Evolutionary conservation across 1,140 invertebrate species (phyloP).

Genomic region (Drosophila suzukii): DNA sequence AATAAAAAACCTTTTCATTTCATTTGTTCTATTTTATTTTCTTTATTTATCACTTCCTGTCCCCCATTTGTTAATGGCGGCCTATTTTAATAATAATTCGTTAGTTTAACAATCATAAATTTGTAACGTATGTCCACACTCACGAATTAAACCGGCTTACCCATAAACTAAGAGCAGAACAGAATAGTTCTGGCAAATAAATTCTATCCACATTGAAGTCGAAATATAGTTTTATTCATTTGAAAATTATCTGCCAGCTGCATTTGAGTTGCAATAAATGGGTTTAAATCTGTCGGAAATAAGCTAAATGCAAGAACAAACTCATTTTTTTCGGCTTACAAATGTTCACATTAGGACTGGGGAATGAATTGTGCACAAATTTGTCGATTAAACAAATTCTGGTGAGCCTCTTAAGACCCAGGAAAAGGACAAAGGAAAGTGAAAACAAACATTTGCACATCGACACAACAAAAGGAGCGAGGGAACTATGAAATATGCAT

Average conservation of each 20-base stretch:
- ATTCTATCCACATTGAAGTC: background rate
- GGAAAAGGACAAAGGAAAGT: constrained; percentile 35
- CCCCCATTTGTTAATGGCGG: background rate
- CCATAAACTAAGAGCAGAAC: background rate
- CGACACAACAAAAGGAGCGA: constrained; percentile 30
- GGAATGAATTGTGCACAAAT: constrained; percentile 35
- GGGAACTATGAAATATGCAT: constrained; percentile 52
- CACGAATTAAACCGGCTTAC: background rate
- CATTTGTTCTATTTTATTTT: no score
- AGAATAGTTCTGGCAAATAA: background rate
- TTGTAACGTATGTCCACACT: background rate
- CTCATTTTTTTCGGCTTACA: constrained; percentile 10
- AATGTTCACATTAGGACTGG: background rate
- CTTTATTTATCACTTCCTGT: background rate
- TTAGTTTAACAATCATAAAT: background rate
- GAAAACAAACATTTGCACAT: constrained; percentile 39
- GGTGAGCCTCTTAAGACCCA: constrained; percentile 12
- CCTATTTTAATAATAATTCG: background rate
- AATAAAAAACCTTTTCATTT: no score
- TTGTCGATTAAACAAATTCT: constrained; percentile 43
- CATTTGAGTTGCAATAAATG: background rate
- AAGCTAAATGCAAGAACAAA: constrained; percentile 7
- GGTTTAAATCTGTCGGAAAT: constrained; percentile 2
- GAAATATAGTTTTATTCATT: background rate
- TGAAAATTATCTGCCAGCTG: background rate